Percentiles rank a stretch among this genome's conserved stretches.
phyloP scores from a whole-genome alignment of 2,888 invertebrate species.

The Emmelina monodactyla region DNA sequence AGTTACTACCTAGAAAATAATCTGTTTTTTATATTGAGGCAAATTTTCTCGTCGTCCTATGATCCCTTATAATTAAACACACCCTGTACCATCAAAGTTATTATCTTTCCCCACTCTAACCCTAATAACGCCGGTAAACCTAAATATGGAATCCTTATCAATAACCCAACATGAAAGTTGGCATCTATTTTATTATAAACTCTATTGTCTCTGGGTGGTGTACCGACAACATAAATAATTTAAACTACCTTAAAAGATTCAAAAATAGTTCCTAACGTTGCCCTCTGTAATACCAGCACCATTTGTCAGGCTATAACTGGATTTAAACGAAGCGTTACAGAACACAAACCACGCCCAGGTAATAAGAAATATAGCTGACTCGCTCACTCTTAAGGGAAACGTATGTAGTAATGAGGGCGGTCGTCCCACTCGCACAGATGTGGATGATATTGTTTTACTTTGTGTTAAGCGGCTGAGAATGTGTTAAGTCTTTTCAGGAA shows the following conservation, averaged over 20 bases:
- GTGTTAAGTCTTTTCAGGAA: slow-evolving; percentile 24
- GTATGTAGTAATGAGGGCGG: slow-evolving; percentile 7
- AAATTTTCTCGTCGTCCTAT: too few species aligned
- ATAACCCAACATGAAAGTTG: slow-evolving; percentile 55
- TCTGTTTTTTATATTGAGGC: too few species aligned
- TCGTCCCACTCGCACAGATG: slow-evolving; percentile 36
- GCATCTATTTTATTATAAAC: slow-evolving; percentile 65
- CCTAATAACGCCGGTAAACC: too few species aligned
- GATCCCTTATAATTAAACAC: too few species aligned
- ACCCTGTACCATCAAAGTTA: too few species aligned
- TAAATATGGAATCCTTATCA: too few species aligned
- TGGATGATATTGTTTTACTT: slow-evolving; percentile 41
- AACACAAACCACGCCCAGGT: slow-evolving; percentile 43
- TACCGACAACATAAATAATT: slow-evolving; percentile 61
- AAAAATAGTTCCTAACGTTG: slow-evolving; percentile 67
- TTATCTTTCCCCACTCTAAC: too few species aligned
- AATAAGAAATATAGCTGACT: slow-evolving; percentile 26
- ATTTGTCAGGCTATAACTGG: slow-evolving; percentile 66
- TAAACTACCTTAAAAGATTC: slow-evolving; percentile 68
- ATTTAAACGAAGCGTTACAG: slow-evolving; percentile 59
- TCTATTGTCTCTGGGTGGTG: slow-evolving; percentile 59
- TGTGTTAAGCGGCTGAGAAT: slow-evolving; percentile 35
- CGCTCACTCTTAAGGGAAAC: slow-evolving; percentile 20
- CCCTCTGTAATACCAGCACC: slow-evolving; percentile 66
- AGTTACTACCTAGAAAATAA: too few species aligned